These are phyloP conservation scores for Stigmatopora argus DNA, from an alignment of 2,113 vertebrate genomes.

Conservation along the genomic window DNA sequence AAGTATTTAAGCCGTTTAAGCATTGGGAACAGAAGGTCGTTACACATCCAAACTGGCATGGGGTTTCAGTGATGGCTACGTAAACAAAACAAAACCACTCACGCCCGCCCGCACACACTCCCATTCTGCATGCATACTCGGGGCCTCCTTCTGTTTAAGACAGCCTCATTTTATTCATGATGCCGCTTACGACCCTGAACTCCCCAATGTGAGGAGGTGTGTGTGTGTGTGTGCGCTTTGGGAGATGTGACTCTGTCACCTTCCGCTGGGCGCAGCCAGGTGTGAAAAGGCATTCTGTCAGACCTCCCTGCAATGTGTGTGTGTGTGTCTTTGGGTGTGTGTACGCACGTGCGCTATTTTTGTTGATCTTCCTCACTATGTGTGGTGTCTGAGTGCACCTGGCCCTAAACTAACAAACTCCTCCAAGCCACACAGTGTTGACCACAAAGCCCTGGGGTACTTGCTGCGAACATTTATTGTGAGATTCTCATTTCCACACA, in stretches of 20 bases:
- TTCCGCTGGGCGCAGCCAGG: slow-evolving; percentile 75
- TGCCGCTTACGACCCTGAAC: slow-evolving; percentile 73
- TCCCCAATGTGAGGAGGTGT: slow-evolving; percentile 61
- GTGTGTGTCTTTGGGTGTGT: slow-evolving; percentile 16
- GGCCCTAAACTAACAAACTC: slow-evolving; percentile 71
- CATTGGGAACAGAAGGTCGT: slow-evolving; percentile 71
- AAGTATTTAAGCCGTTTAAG: slow-evolving; percentile 76
- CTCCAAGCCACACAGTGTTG: slow-evolving; percentile 62
- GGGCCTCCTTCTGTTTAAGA: slow-evolving; percentile 64
- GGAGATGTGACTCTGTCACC: slow-evolving; percentile 75
- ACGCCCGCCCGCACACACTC: slow-evolving; percentile 15
- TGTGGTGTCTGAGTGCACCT: slow-evolving; percentile 63
- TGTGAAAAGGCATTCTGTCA: slow-evolving; percentile 81
- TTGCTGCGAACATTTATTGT: slow-evolving; percentile 53
- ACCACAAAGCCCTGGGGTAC: slow-evolving; percentile 67
- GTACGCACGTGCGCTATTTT: slow-evolving; percentile 29
- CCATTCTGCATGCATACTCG: slow-evolving; percentile 40
- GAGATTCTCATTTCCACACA: slow-evolving; percentile 49
- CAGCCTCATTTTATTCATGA: slow-evolving; percentile 72
- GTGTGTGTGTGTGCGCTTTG: slow-evolving; percentile 49
- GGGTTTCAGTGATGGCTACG: slow-evolving; percentile 54
- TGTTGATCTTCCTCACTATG: slow-evolving; percentile 26
- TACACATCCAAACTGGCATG: slow-evolving; percentile 70
- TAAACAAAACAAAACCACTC: slow-evolving; percentile 34
- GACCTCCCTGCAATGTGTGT: slow-evolving; percentile 65